A percentile compares a stretch with the other conserved stretches of the same genome.
Conservation (phyloP, 2,888 invertebrate species). For the Aporophyla lueneburgensis region DNA sequence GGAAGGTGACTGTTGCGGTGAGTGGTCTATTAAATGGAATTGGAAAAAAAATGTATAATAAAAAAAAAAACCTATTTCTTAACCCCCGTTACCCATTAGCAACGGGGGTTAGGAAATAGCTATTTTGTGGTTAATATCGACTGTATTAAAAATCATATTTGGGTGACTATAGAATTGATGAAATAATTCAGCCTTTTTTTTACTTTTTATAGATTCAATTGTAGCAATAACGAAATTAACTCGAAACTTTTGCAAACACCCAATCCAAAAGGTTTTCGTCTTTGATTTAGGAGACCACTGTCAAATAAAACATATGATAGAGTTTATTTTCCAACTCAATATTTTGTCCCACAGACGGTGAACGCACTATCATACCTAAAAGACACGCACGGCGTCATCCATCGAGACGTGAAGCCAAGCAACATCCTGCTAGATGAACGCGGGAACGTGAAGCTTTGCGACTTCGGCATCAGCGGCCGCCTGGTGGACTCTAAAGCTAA, state of each 20-base stretch:
- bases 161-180: background rate
- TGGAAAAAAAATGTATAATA: background rate
- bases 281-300: background rate
- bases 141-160: background rate
- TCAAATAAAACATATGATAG: background rate
- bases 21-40: slow-evolving; percentile 71
- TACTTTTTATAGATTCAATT: background rate
- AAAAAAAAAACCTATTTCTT: too few species aligned
- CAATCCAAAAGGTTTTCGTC: background rate
- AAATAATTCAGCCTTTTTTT: background rate
- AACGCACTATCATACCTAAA: slow-evolving; percentile 99
- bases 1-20: slow-evolving; percentile 99
- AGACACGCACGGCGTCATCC: slow-evolving; percentile 98
- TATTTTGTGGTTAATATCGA: background rate
- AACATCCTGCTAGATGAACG: slow-evolving; percentile 99
- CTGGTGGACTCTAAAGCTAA: slow-evolving; percentile 99
- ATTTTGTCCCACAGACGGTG: slow-evolving; percentile 93
- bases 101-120: too few species aligned
- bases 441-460: slow-evolving; percentile 99
- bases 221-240: too few species aligned
- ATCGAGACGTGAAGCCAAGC: slow-evolving; percentile 99
- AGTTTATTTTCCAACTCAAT: background rate
- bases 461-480: slow-evolving; percentile 99
- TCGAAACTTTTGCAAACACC: too few species aligned
- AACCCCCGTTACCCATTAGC: too few species aligned